These are phyloP conservation scores for Scaptomyza montana DNA, from an alignment of 1,140 invertebrate species.

Conservation along the genomic window DNA sequence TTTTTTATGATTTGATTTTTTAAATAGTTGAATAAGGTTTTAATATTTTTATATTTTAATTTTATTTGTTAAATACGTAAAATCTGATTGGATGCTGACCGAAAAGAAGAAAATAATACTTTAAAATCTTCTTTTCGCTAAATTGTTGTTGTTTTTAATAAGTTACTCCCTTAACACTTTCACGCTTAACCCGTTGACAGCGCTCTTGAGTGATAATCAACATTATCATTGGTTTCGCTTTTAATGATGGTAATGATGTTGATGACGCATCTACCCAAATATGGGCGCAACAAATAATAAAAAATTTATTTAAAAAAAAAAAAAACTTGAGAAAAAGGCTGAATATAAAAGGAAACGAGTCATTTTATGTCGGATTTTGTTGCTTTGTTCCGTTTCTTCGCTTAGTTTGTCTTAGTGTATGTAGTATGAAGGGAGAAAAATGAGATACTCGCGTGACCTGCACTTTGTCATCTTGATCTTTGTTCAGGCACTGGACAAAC, in stretches of 20 bases:
- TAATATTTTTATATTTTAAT: too few species aligned
- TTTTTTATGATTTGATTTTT: too few species aligned
- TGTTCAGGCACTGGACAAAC: slow-evolving; percentile 14
- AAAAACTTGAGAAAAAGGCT: neutral
- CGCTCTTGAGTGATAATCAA: slow-evolving; percentile 15
- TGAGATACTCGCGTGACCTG: slow-evolving; percentile 60
- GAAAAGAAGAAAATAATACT: too few species aligned
- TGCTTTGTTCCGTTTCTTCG: neutral
- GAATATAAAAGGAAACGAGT: slow-evolving; percentile 25
- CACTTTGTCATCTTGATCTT: slow-evolving; percentile 74
- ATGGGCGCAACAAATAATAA: neutral
- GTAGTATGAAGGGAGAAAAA: slow-evolving; percentile 30
- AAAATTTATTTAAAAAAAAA: too few species aligned
- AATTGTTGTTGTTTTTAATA: too few species aligned
- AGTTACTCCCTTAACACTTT: too few species aligned
- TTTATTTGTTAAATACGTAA: too few species aligned
- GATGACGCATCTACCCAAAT: slow-evolving; percentile 7
- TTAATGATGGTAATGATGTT: slow-evolving; percentile 1
- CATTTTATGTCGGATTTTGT: slow-evolving; percentile 48
- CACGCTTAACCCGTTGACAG: too few species aligned
- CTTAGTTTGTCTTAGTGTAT: neutral
- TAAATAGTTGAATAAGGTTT: too few species aligned
- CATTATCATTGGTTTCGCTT: slow-evolving; percentile 1
- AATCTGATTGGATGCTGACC: too few species aligned
- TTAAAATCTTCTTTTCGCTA: too few species aligned